Evolutionary conservation across 2,113 vertebrate genomes (phyloP).

Genomic region (Ia io): DNA sequence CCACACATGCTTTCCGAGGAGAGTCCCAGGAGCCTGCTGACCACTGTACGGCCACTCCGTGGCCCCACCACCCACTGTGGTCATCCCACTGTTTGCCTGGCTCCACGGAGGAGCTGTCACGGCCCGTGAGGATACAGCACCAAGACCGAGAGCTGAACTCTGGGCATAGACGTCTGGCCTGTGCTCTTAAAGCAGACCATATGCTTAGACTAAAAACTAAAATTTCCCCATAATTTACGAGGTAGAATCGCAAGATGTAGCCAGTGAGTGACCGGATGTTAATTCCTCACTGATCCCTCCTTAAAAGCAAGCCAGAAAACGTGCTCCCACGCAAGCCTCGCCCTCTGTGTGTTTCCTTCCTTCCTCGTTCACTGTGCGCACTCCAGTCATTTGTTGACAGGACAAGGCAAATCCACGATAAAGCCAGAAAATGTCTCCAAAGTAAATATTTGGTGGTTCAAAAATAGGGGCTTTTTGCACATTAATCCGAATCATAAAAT

Average conservation of each 20-base stretch:
- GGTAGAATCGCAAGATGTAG: not conserved
- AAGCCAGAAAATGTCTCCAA: constrained; percentile 59
- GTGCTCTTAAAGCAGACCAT: constrained; percentile 43
- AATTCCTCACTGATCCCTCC: constrained; percentile 61
- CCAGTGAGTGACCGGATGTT: constrained; percentile 71
- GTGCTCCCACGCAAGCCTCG: constrained; percentile 44
- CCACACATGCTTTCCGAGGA: not conserved
- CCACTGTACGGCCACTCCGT: not conserved
- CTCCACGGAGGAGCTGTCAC: constrained; percentile 62
- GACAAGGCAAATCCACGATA: constrained; percentile 68
- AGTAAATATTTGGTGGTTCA: constrained; percentile 71
- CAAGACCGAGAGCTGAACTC: constrained; percentile 72
- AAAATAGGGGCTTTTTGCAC: constrained; percentile 69
- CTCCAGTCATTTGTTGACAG: constrained; percentile 69
- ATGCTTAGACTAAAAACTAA: constrained; percentile 67
- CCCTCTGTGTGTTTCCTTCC: constrained; percentile 56
- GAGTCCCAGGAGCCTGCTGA: not conserved
- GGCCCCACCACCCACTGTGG: not conserved
- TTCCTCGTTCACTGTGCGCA: constrained; percentile 53
- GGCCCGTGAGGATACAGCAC: constrained; percentile 71
- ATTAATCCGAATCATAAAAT: constrained; percentile 77
- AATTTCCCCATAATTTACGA: constrained; percentile 75
- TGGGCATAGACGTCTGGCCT: constrained; percentile 65
- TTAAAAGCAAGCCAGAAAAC: constrained; percentile 1
- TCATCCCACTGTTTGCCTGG: constrained; percentile 38